Percentiles rank a stretch among this genome's conserved stretches.
Evolutionary conservation across 2,797 vertebrate genomes (phyloP).

Genomic region (Schizothorax lantsangensis): DNA sequence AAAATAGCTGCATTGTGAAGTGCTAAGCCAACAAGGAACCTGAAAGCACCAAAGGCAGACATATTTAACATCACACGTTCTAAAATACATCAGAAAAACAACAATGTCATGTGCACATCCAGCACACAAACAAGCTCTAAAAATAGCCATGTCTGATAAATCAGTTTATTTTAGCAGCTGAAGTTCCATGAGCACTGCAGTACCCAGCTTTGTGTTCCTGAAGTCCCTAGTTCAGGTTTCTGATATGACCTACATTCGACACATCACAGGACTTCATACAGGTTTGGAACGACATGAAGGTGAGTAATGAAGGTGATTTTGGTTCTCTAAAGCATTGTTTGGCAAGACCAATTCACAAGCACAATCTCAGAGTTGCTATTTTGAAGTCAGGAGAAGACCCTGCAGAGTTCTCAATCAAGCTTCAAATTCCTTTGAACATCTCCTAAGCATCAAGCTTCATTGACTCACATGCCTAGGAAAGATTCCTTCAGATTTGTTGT

Average conservation of each 20-base stretch:
- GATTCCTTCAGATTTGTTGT: background rate
- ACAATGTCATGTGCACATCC: slow-evolving; percentile 52
- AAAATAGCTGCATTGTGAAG: slow-evolving; percentile 49
- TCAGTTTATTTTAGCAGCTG: slow-evolving; percentile 66
- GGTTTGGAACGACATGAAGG: slow-evolving; percentile 41
- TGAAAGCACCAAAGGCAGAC: slow-evolving; percentile 55
- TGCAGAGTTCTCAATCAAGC: background rate
- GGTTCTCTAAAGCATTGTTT: background rate
- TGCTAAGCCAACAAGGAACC: slow-evolving; percentile 23
- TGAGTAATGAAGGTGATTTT: slow-evolving; percentile 4
- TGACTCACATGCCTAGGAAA: background rate
- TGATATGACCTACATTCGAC: slow-evolving; percentile 78
- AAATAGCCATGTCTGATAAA: slow-evolving; percentile 77
- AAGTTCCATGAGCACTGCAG: slow-evolving; percentile 64
- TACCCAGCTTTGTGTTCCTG: slow-evolving; percentile 61
- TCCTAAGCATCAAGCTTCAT: background rate
- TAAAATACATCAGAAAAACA: slow-evolving; percentile 62
- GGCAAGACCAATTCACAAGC: background rate
- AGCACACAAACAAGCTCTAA: slow-evolving; percentile 66
- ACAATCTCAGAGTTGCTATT: background rate
- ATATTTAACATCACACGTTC: slow-evolving; percentile 54
- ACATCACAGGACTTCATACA: slow-evolving; percentile 62
- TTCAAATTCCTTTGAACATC: slow-evolving; percentile 4
- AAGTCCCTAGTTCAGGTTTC: slow-evolving; percentile 66
- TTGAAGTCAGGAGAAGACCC: background rate